Conservation (phyloP, 2,888 invertebrate species). For the Lapara coniferarum region DNA sequence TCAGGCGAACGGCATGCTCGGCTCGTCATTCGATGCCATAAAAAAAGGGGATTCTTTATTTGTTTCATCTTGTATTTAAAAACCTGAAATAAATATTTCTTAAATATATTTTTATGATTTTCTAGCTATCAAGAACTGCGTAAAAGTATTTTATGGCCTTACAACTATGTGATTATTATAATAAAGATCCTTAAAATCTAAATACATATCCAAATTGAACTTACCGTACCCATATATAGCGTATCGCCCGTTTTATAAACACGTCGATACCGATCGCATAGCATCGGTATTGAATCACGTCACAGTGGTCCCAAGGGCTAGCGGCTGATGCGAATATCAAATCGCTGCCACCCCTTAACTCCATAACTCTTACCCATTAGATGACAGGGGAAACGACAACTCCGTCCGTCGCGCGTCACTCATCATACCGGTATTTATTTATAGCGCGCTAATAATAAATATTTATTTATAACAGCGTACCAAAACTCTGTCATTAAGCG, state of each 20-base stretch:
- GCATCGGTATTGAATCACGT: conserved; percentile 70
- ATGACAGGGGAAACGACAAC: conserved; percentile 63
- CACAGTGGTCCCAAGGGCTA: conserved; percentile 69
- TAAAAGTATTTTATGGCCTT: too few species aligned
- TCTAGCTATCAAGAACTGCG: too few species aligned
- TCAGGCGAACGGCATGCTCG: too few species aligned
- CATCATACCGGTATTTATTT: conserved; percentile 40
- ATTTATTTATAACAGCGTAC: conserved; percentile 32
- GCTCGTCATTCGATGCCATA: too few species aligned
- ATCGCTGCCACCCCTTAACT: conserved; percentile 77
- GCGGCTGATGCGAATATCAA: conserved; percentile 77
- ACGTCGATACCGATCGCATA: conserved; percentile 58
- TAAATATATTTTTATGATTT: too few species aligned
- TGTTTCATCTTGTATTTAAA: background rate
- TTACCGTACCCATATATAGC: conserved; percentile 33
- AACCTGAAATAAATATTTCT: background rate
- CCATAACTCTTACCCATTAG: conserved; percentile 75
- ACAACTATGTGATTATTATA: too few species aligned
- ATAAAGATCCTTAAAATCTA: too few species aligned
- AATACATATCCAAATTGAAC: conserved; percentile 49
- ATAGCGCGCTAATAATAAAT: conserved; percentile 28
- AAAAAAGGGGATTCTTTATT: background rate
- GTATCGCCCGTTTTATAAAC: conserved; percentile 51
- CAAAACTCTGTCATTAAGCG: conserved; percentile 72
- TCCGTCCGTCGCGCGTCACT: conserved; percentile 63